A percentile compares a stretch with the other conserved stretches of the same genome.
These are phyloP conservation scores for Grammatotria lemairii DNA, from an alignment of 2,113 vertebrate genomes.

Conservation along the genomic window DNA sequence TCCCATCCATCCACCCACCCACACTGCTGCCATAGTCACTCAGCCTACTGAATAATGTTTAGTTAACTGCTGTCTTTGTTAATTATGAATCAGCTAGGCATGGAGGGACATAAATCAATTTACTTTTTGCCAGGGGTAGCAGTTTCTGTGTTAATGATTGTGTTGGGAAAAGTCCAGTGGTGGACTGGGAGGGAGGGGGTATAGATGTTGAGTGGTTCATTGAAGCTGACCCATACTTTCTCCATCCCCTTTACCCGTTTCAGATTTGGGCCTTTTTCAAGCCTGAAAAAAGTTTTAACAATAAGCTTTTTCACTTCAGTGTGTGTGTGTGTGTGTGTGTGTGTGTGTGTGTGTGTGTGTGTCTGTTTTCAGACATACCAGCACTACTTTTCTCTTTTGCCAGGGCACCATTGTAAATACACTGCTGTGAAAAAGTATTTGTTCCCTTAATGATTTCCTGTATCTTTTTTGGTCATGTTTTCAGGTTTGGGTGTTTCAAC, in stretches of 20 bases:
- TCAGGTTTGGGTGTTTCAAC: background rate
- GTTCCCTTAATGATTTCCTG: background rate
- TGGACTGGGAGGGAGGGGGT: background rate
- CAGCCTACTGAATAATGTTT: background rate
- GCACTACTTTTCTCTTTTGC: background rate
- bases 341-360: background rate
- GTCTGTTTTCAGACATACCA: background rate
- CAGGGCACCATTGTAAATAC: background rate
- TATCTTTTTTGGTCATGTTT: background rate
- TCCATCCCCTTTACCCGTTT: background rate
- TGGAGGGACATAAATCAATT: background rate
- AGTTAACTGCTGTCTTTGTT: background rate
- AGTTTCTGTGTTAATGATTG: slow-evolving; percentile 25
- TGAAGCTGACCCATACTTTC: background rate
- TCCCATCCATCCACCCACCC: background rate
- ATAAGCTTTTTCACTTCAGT: background rate
- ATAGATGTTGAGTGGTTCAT: background rate
- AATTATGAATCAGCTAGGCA: slow-evolving; percentile 13
- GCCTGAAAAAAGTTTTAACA: background rate
- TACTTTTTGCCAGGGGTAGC: background rate
- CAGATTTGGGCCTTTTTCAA: background rate
- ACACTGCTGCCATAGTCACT: slow-evolving; percentile 33
- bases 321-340: background rate
- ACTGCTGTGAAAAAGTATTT: background rate
- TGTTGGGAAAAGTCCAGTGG: background rate